Evolutionary conservation across 2,113 vertebrate genomes (phyloP).

Genomic region (Meleagris gallopavo): DNA sequence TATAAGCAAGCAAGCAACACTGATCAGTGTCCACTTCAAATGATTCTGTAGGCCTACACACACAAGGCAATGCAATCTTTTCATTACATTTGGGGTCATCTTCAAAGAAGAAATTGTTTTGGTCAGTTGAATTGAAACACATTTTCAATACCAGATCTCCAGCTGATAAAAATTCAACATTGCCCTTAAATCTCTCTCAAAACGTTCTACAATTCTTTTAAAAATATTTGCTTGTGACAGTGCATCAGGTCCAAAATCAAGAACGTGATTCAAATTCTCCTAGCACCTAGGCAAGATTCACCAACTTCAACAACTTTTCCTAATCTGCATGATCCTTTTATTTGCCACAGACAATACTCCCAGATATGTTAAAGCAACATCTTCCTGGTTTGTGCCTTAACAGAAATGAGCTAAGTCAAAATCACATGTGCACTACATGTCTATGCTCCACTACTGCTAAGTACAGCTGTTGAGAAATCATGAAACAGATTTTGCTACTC

Average conservation of each 20-base stretch:
- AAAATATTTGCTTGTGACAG: background rate
- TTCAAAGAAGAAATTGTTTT: conserved; percentile 38
- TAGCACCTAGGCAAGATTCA: background rate
- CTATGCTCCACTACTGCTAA: background rate
- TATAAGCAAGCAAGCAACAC: background rate
- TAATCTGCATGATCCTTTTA: background rate
- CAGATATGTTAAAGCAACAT: background rate
- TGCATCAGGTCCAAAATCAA: background rate
- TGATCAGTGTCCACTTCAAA: conserved; percentile 27
- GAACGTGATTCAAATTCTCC: background rate
- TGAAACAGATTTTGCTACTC: background rate
- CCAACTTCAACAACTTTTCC: background rate
- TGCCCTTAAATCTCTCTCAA: background rate
- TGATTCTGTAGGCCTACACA: conserved; percentile 14
- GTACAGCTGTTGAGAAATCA: background rate
- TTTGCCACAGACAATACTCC: background rate
- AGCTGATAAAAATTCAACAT: background rate
- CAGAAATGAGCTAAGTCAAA: background rate
- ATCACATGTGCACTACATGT: background rate
- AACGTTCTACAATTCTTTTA: background rate
- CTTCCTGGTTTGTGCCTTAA: background rate
- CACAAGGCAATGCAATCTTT: background rate
- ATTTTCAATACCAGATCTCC: background rate
- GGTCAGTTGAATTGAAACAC: background rate
- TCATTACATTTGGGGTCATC: background rate